Base-by-base conservation (phyloP, 1,140 invertebrate species). In the Ostrea edulis region DNA sequence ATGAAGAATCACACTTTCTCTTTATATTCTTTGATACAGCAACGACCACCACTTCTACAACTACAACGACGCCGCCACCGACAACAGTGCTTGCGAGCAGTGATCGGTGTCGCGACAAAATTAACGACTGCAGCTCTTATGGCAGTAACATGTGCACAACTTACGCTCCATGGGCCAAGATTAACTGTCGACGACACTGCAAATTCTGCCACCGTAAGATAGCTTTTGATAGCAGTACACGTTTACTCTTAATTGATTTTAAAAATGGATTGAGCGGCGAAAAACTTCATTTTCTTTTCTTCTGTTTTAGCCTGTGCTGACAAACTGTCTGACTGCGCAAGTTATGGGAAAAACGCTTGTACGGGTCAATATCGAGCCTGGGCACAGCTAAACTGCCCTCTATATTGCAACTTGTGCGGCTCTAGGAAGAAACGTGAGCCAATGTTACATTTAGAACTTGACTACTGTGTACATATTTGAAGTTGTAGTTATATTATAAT, bases 91-190 rank as follows among this genome's bases (percentile, higher is more conserved):
- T 83, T 17, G 82, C 53, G 7, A 83, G 82, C 82, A 83, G 82
- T 52, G 83, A 85, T 51, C 17, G 17, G 8, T 88, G 87, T 77
- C n/a, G 22, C 14, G 87, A 88, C 68, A 88, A 88, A 68, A 62
- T 88, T 22, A 68, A 88, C 62, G 62, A 88, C 62, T 88, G 87
- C 77, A 65, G 62, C 5, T 82, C 84, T 8, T 88, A 88, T 77
- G 87, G 87, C 1, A 82, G 12, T 17, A 51, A 85, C 77, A 83
- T 85, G 0, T 88, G 87, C 81, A 85, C 62, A 22, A 83, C 54
- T 14, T 88, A 88, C 29, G 68, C 25, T 71, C 22, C n/a, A 8
- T 88, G 87, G 87, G 83, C 87, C 9, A 85, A 88, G 82, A 65
- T 35, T 7, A 88, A 88, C 29, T 88, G 87, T 51, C 51, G 53